These are phyloP conservation scores for Penaeus indicus DNA, from an alignment of 1,140 invertebrate species.

Conservation along the genomic window DNA sequence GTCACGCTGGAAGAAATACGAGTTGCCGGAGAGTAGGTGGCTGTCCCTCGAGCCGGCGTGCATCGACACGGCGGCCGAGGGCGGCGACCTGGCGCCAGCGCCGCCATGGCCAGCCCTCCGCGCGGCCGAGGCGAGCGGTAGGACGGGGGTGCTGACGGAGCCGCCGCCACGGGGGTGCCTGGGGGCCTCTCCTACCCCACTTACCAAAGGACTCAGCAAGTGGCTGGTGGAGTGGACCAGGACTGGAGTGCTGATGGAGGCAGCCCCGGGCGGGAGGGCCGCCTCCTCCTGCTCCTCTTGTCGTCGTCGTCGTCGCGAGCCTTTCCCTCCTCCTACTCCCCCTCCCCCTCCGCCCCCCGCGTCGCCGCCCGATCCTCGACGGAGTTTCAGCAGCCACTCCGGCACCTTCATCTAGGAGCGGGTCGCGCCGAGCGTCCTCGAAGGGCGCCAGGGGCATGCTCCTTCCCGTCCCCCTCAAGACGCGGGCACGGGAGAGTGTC, in stretches of 20 bases:
- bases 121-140: neutral
- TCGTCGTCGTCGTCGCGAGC: neutral
- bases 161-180: neutral
- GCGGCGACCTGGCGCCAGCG: neutral
- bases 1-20: neutral
- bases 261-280: neutral
- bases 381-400: conserved; percentile 24
- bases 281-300: neutral
- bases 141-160: conserved; percentile 30
- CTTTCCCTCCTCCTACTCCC: neutral
- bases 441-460: too few relatives aligned
- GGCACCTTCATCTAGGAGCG: conserved; percentile 39
- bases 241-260: conserved; percentile 37
- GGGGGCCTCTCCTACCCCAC: neutral
- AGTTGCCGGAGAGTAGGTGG: neutral
- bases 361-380: neutral
- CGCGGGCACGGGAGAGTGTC: too few relatives aligned
- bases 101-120: neutral
- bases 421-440: too few relatives aligned
- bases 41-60: conserved; percentile 16
- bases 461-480: too few relatives aligned
- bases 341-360: neutral
- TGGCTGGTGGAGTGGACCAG: conserved; percentile 36
- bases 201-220: conserved; percentile 2
- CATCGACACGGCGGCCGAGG: conserved; percentile 16